Evolutionary conservation across 1,140 invertebrate genomes (phyloP).

Genomic region (Portunus trituberculatus): DNA sequence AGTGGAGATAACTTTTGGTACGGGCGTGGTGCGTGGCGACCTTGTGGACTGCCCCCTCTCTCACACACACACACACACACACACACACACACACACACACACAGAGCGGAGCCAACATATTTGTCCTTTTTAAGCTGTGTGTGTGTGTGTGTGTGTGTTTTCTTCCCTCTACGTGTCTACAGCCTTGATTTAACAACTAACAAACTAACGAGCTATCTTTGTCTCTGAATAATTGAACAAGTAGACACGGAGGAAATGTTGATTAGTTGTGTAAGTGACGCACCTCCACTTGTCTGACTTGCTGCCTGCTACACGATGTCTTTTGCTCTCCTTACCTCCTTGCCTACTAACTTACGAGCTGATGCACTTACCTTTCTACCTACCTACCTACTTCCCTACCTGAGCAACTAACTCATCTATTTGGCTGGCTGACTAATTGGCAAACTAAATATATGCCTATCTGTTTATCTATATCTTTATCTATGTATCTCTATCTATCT

Average conservation of each 20-base stretch:
- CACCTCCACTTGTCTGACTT: too few relatives aligned
- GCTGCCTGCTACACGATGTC: background rate
- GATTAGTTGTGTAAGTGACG: too few relatives aligned
- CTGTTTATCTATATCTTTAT: too few relatives aligned
- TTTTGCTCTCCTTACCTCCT: background rate
- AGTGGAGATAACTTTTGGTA: background rate
- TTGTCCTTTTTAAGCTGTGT: background rate
- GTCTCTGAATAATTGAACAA: background rate
- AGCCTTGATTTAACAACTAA: background rate
- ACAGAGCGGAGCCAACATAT: background rate
- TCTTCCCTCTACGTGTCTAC: background rate
- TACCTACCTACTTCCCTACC: background rate
- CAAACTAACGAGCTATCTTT: background rate
- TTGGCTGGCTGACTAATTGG: too few relatives aligned
- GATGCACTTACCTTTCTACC: background rate
- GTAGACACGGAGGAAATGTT: too few relatives aligned
- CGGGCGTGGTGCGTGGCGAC: background rate
- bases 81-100: background rate
- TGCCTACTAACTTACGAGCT: background rate
- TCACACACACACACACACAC: constrained; percentile 1
- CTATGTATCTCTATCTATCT: too few relatives aligned
- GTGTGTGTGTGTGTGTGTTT: background rate
- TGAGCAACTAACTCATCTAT: background rate
- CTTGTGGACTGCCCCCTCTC: background rate
- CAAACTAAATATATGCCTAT: too few relatives aligned